Conservation (phyloP, 2,113 vertebrate species). For the Neopipo cinnamomea region DNA sequence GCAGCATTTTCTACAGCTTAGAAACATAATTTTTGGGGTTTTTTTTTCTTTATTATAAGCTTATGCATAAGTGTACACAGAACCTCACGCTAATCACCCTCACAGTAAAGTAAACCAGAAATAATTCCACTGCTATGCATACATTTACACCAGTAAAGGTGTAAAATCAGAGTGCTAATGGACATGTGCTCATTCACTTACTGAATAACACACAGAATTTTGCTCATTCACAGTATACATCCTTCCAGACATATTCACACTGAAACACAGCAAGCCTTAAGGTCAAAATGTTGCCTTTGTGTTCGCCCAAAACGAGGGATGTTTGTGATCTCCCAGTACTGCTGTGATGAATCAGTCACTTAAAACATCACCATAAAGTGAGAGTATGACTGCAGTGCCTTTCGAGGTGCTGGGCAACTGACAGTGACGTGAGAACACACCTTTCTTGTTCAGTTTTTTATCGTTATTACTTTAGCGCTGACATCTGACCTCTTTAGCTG, state of each 20-base stretch:
- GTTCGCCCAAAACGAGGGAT: not conserved
- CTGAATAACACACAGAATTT: not conserved
- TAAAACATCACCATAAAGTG: not conserved
- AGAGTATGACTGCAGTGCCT: not conserved
- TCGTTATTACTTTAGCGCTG: conserved; percentile 28
- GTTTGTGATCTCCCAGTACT: not conserved
- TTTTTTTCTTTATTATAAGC: not conserved
- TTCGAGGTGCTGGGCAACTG: not conserved
- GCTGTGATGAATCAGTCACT: not conserved
- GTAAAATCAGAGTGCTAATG: not conserved
- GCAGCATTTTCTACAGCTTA: not conserved
- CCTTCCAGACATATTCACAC: accelerated
- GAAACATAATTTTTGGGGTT: not conserved
- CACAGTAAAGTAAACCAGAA: not conserved
- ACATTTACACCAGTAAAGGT: not conserved
- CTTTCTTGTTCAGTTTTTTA: conserved; percentile 42
- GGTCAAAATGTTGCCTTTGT: not conserved
- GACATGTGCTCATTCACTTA: not conserved
- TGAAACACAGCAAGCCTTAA: not conserved
- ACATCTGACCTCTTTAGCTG: conserved; percentile 55
- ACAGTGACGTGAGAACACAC: conserved; percentile 24
- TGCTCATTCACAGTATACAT: not conserved
- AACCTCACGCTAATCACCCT: not conserved
- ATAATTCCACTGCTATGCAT: not conserved
- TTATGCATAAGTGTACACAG: not conserved